A percentile compares a stretch with the other conserved stretches of the same genome.
Evolutionary conservation across 1,140 invertebrate genomes (phyloP).

Genomic region (Medauroidea extradentata): DNA sequence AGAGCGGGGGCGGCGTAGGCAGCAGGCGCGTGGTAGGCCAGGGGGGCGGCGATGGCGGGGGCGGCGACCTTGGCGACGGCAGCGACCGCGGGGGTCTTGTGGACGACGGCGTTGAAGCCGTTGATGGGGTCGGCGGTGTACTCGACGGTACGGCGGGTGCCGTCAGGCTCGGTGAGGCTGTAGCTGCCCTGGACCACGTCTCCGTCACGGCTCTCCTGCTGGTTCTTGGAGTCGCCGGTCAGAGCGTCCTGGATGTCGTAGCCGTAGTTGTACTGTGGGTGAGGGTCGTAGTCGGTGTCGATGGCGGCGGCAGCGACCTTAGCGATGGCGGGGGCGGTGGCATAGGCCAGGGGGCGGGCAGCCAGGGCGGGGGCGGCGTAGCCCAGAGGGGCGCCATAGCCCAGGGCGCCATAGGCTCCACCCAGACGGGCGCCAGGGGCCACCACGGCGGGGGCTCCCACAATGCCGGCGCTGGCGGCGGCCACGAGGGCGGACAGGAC

Average conservation of each 20-base stretch:
- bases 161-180: constrained; percentile 37
- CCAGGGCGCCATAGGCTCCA: constrained; percentile 24
- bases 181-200: constrained; percentile 31
- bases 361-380: constrained; percentile 27
- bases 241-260: constrained; percentile 58
- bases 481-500: constrained; percentile 6
- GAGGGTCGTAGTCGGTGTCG: constrained; percentile 19
- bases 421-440: constrained; percentile 29
- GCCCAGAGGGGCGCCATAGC: too few species aligned
- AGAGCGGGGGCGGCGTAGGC: constrained; percentile 21
- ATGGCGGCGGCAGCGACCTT: constrained; percentile 16
- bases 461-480: constrained; percentile 6
- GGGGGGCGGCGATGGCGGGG: constrained; percentile 24
- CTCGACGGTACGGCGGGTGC: constrained; percentile 37
- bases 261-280: constrained; percentile 46
- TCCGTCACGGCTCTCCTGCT: constrained; percentile 57
- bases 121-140: constrained; percentile 44
- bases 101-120: constrained; percentile 20
- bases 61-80: constrained; percentile 26
- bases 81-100: constrained; percentile 37
- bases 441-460: constrained; percentile 7
- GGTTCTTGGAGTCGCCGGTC: constrained; percentile 61
- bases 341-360: constrained; percentile 17
- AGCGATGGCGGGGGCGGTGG: constrained; percentile 14
- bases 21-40: too few species aligned